Evolutionary conservation across 2,113 vertebrate genomes (phyloP).

Genomic region (Cathartes aura): DNA sequence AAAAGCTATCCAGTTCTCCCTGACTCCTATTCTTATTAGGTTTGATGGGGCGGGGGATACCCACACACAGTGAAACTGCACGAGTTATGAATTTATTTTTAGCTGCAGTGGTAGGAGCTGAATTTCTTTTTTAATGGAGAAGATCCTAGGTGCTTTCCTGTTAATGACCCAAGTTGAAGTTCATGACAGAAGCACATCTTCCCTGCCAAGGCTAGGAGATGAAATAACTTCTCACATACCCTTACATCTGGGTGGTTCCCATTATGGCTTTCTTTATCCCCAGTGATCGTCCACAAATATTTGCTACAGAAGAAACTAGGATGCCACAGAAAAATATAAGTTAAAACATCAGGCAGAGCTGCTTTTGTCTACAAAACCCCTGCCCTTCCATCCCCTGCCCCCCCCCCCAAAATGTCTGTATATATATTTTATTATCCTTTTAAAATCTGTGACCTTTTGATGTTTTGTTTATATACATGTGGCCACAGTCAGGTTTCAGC

Average conservation of each 20-base stretch:
- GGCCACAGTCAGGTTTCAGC: neutral
- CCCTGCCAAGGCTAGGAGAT: neutral
- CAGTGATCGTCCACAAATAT: neutral
- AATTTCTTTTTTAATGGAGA: neutral
- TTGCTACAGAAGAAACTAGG: neutral
- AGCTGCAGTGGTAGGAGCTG: neutral
- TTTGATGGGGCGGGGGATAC: neutral
- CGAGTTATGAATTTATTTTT: neutral
- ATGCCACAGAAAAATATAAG: neutral
- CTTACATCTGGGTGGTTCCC: neutral
- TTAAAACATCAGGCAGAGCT: neutral
- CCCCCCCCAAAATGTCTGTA: neutral
- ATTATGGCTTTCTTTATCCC: neutral
- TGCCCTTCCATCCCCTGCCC: neutral
- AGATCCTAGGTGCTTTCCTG: neutral
- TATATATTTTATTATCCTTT: neutral
- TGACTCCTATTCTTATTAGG: neutral
- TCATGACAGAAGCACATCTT: neutral
- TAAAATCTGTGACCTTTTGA: constrained; percentile 6
- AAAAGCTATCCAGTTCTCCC: neutral
- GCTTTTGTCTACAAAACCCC: neutral
- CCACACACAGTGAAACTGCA: neutral
- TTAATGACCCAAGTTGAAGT: neutral
- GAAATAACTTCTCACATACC: neutral
- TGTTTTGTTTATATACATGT: constrained; percentile 7